Evolutionary conservation across 2,888 invertebrate genomes (phyloP).

Genomic region (Brenthis hecate): DNA sequence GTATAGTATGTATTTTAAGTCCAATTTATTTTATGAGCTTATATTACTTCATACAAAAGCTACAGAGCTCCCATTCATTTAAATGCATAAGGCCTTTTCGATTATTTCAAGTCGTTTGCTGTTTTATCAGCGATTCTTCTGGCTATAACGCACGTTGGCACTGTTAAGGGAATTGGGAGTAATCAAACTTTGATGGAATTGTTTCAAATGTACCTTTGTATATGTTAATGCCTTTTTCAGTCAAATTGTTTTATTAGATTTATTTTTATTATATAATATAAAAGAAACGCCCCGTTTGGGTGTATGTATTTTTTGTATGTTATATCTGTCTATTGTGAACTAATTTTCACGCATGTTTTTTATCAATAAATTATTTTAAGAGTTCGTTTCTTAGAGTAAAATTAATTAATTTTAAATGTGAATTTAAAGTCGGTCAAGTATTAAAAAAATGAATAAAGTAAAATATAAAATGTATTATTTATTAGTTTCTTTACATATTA

Average conservation of each 20-base stretch:
- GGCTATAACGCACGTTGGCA: conserved; percentile 32
- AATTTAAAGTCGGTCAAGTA: too few relatives aligned
- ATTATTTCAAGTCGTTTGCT: conserved; percentile 51
- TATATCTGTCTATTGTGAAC: too few relatives aligned
- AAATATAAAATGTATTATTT: too few relatives aligned
- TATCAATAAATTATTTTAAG: too few relatives aligned
- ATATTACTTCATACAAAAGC: neutral
- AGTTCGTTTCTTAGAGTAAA: too few relatives aligned
- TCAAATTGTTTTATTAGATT: neutral
- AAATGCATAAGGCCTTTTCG: conserved; percentile 57
- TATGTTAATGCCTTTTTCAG: neutral
- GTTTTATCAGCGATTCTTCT: conserved; percentile 43
- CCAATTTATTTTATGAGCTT: neutral
- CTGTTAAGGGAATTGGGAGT: conserved; percentile 18
- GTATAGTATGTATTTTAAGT: neutral
- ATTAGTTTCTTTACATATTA: too few relatives aligned
- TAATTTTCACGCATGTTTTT: too few relatives aligned
- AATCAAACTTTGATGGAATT: conserved; percentile 1
- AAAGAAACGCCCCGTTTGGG: too few relatives aligned
- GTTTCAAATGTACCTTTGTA: neutral
- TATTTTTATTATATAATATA: too few relatives aligned
- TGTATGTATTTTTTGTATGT: too few relatives aligned
- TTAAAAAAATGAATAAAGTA: too few relatives aligned
- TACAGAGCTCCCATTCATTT: conserved; percentile 46
- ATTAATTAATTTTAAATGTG: too few relatives aligned